phyloP scores from a whole-genome alignment of 1,140 invertebrate species.

The Popillia japonica region DNA sequence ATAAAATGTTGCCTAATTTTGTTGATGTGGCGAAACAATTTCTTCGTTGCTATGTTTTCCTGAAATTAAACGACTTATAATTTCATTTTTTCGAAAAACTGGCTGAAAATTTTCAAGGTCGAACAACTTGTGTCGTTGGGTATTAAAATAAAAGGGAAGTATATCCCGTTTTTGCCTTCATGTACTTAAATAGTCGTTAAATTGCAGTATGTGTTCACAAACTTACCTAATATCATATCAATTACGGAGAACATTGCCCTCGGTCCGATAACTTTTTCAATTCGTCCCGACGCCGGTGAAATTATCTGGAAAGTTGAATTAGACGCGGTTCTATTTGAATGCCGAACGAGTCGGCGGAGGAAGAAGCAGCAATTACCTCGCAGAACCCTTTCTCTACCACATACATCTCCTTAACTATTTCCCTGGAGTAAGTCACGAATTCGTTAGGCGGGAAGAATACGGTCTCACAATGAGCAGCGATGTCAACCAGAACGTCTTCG shows the following conservation, averaged over 20 bases:
- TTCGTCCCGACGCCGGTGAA: slow-evolving; percentile 55
- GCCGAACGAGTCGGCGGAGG: not conserved
- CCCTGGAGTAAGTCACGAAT: slow-evolving; percentile 61
- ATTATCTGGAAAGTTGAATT: slow-evolving; percentile 54
- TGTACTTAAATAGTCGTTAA: not conserved
- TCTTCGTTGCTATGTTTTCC: too few species aligned
- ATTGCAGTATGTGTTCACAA: not conserved
- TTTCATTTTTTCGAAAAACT: too few species aligned
- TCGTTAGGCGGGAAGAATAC: slow-evolving; percentile 58
- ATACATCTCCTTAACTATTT: slow-evolving; percentile 62
- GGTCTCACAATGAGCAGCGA: slow-evolving; percentile 42
- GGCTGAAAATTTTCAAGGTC: too few species aligned
- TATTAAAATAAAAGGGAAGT: too few species aligned
- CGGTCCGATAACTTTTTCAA: slow-evolving; percentile 52
- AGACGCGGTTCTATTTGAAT: slow-evolving; percentile 13
- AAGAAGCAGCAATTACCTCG: slow-evolving; percentile 53
- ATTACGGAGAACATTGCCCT: slow-evolving; percentile 59
- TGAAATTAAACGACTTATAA: too few species aligned
- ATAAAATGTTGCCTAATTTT: too few species aligned
- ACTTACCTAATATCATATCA: slow-evolving; percentile 60
- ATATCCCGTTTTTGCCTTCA: too few species aligned
- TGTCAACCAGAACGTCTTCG: slow-evolving; percentile 33
- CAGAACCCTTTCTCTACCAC: slow-evolving; percentile 62
- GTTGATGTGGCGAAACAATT: too few species aligned
- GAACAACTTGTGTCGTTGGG: too few species aligned